Percentiles rank a stretch among this genome's conserved stretches.
phyloP scores from a whole-genome alignment of 2,113 vertebrate species.

The Gracilinanus agilis region DNA sequence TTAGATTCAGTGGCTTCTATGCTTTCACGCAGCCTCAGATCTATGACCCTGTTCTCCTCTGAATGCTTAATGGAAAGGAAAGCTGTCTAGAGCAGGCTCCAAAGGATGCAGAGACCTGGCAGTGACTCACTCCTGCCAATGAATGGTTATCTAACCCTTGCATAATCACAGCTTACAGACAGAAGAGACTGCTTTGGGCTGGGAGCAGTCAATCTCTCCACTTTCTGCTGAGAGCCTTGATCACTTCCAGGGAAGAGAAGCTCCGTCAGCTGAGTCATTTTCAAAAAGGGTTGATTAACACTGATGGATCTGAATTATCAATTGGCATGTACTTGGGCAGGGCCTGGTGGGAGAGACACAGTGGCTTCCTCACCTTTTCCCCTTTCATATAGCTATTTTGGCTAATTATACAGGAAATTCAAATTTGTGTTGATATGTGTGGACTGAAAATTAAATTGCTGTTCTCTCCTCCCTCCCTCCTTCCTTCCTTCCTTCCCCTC shows the following conservation, averaged over 20 bases:
- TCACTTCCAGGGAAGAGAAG: constrained; percentile 30
- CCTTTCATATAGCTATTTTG: constrained; percentile 60
- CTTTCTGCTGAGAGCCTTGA: constrained; percentile 4
- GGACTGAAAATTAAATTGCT: constrained; percentile 62
- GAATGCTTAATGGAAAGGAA: background rate
- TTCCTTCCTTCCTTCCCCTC: background rate
- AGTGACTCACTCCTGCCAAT: background rate
- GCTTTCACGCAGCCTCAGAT: background rate
- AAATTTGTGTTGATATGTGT: constrained; percentile 40
- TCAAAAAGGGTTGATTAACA: constrained; percentile 39
- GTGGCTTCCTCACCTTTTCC: constrained; percentile 22
- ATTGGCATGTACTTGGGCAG: background rate
- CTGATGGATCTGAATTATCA: constrained; percentile 60
- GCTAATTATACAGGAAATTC: constrained; percentile 65
- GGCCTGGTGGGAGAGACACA: background rate
- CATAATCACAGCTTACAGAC: background rate
- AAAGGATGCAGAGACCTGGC: background rate
- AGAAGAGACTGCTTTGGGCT: background rate
- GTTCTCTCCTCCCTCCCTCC: background rate
- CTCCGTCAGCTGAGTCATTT: constrained; percentile 30
- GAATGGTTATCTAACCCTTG: background rate
- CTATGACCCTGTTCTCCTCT: background rate
- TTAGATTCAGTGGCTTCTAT: background rate
- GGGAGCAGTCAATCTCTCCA: background rate
- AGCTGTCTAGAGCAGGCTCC: background rate